Base-by-base conservation (phyloP, 2,113 vertebrate genomes). In the Mixornis gularis region DNA sequence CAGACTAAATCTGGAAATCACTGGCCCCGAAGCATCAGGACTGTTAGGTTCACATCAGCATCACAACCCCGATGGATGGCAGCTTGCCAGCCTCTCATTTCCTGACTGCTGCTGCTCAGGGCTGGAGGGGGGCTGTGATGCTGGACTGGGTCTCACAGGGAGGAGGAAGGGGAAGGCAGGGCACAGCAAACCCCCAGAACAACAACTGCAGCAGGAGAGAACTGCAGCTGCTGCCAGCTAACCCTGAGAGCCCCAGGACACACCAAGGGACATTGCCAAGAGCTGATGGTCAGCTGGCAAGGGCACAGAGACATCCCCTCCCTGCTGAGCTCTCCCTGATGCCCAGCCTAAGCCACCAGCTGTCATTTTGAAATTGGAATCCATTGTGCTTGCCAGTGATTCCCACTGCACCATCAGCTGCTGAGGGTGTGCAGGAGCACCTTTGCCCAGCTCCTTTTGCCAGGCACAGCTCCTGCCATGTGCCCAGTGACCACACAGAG, bases 261-360 rank as follows among this genome's bases (percentile, higher is more conserved):
- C n/a, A 12, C 15, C 2, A 2, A 24, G 3, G 1, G 19, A 30
- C 6, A 21, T 0, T 1, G 55, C 71, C 32, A 25, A 72, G 60
- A 44, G 30, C 27, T 78, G 59, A 12, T 2, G 3, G 14, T 20
- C 53, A 63, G n/a, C 48, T 34, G 55, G 34, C 1, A 8, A 34
- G 64, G 64, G 38, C 70, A 43, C 49, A 32, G 43, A 34, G 36
- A 69, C 1, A 1, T 64, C n/a, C 59, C 26, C 40, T 55, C 73
- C 20, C 41, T 43, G 51, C 43, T 17, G 38, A 40, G 68, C 43
- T 79, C 16, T 44, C 19, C 7, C n/a, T 27, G 46, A 21, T 44
- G 30, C 82, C 43, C 74, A 72, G 49, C 38, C 51, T 19, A 6
- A 60, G 60, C 65, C 55, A 34, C 32, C 40, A 64, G 65, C 65